Conservation (phyloP, 2,113 vertebrate genomes). For the Nycticorax nycticorax region DNA sequence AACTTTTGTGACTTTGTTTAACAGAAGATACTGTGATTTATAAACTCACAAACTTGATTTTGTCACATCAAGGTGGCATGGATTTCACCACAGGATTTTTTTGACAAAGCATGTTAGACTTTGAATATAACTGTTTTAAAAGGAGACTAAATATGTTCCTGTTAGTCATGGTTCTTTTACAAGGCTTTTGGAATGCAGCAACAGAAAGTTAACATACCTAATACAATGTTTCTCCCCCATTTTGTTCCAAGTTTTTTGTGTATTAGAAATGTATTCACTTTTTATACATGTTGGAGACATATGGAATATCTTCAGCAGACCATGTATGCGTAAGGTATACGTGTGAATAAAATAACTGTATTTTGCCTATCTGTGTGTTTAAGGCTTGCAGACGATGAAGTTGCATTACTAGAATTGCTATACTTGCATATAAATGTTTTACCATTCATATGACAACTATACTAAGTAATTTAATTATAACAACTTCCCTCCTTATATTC, state of each 20-base stretch:
- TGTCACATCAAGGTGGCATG: background rate
- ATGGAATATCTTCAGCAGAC: background rate
- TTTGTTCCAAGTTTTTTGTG: background rate
- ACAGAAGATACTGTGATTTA: background rate
- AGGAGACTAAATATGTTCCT: background rate
- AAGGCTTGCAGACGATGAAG: background rate
- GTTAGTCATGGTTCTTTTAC: background rate
- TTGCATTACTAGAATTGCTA: background rate
- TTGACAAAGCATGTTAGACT: background rate
- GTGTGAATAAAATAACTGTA: background rate
- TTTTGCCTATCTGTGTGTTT: background rate
- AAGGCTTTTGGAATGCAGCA: background rate
- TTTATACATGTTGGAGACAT: background rate
- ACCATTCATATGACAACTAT: background rate
- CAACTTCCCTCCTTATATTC: background rate
- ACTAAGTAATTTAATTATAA: background rate
- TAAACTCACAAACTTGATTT: background rate
- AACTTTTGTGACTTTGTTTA: background rate
- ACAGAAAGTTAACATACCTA: background rate
- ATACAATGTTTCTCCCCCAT: fast-evolving
- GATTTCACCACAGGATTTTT: background rate
- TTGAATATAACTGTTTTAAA: background rate
- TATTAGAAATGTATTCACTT: background rate
- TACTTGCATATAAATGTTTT: background rate
- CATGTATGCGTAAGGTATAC: background rate